A percentile compares a stretch with the other conserved stretches of the same genome.
Evolutionary conservation across 2,113 vertebrate species (phyloP).

Genomic region (Neoarius graeffei): DNA sequence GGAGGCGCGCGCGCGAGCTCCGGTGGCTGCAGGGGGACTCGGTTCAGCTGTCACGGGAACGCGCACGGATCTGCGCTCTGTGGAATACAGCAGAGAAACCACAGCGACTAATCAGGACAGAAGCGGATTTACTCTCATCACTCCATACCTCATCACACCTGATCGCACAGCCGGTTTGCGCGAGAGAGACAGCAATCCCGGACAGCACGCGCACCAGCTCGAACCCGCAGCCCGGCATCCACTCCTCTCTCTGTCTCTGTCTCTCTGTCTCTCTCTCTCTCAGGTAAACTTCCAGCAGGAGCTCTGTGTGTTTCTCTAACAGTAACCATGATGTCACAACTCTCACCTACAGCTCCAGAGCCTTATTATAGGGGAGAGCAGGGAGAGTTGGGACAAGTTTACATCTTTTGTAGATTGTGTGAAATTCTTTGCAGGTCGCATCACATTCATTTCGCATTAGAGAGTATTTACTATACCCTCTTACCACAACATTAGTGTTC

Average conservation of each 20-base stretch:
- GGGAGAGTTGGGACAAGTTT: too few species aligned
- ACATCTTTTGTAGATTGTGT: too few species aligned
- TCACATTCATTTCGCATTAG: too few species aligned
- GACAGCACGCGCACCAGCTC: constrained; percentile 27
- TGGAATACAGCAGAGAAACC: neutral
- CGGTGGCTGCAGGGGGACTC: neutral
- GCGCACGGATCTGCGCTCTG: too few species aligned
- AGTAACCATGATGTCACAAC: neutral
- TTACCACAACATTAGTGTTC: too few species aligned
- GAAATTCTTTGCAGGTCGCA: too few species aligned
- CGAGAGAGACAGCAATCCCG: neutral
- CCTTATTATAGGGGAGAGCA: neutral
- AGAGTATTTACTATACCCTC: too few species aligned
- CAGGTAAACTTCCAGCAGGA: constrained; percentile 17
- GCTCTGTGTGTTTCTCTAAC: neutral
- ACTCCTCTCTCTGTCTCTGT: neutral
- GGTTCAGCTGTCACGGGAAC: neutral
- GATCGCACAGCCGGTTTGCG: neutral
- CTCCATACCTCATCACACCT: neutral
- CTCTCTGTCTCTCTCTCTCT: neutral
- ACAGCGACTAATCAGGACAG: neutral
- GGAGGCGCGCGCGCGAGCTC: neutral
- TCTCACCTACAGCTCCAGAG: too few species aligned
- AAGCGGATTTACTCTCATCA: neutral
- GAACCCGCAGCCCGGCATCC: neutral